Conservation (phyloP, 2,888 invertebrate genomes). For the Endomychus coccineus region DNA sequence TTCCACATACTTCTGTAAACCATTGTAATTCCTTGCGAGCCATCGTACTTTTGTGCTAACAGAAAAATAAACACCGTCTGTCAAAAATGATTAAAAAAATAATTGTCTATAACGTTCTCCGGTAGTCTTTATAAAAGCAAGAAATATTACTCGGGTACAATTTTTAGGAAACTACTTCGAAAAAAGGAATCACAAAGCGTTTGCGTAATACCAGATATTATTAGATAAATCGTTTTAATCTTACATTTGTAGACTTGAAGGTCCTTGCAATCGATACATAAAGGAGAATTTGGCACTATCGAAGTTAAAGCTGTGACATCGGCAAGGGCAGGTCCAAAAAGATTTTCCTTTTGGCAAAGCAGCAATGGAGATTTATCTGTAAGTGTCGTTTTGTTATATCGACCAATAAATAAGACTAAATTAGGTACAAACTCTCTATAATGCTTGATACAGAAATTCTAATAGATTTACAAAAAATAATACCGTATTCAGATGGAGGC, state of each 20-base stretch:
- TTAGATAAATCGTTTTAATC: too few species aligned
- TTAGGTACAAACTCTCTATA: neutral
- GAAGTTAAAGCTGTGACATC: conserved; percentile 45
- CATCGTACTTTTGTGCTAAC: conserved; percentile 54
- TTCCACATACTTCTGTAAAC: conserved; percentile 73
- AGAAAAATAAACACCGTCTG: too few species aligned
- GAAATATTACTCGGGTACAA: too few species aligned
- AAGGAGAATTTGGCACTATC: conserved; percentile 46
- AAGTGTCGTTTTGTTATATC: too few species aligned
- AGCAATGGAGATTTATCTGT: conserved; percentile 64
- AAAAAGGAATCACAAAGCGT: too few species aligned
- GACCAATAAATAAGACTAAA: neutral
- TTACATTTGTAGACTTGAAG: conserved; percentile 61
- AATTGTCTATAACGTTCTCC: too few species aligned
- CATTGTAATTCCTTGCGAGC: conserved; percentile 56
- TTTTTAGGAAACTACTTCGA: too few species aligned
- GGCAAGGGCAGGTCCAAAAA: conserved; percentile 48
- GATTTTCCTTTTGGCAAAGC: conserved; percentile 54
- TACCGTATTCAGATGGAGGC: conserved; percentile 83
- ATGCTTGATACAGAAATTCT: too few species aligned
- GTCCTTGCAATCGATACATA: conserved; percentile 61
- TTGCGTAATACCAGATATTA: too few species aligned
- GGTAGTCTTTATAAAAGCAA: too few species aligned
- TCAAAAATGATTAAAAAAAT: too few species aligned
- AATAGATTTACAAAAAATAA: too few species aligned